Evolutionary conservation across 1,140 invertebrate species (phyloP).

Genomic region (Meloidogyne exigua): DNA sequence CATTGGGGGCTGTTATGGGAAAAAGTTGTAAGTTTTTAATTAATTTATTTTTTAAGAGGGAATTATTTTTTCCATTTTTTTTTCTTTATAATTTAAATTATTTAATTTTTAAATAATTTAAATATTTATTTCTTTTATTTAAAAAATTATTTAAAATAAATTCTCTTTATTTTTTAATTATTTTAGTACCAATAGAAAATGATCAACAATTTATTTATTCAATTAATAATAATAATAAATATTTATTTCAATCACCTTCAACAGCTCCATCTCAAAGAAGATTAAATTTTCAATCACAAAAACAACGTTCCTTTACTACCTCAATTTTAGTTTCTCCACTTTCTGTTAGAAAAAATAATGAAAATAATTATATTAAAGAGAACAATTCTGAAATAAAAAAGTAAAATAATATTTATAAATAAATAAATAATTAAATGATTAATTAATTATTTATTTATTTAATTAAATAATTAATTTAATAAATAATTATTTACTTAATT

Average conservation of each 20-base stretch:
- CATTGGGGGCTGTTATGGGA: background rate
- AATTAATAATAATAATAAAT: background rate
- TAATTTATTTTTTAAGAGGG: background rate
- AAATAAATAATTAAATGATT: too few species aligned
- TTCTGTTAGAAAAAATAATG: conserved; percentile 23
- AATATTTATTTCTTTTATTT: too few species aligned
- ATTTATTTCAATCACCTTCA: conserved; percentile 23
- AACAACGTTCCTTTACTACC: conserved; percentile 55
- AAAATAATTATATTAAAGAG: background rate
- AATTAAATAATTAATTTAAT: too few species aligned
- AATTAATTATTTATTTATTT: too few species aligned
- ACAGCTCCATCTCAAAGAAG: conserved; percentile 36
- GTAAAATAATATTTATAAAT: background rate
- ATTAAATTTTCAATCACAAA: conserved; percentile 27
- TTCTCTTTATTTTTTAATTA: too few species aligned
- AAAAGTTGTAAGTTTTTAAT: conserved; percentile 8
- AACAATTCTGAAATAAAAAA: background rate
- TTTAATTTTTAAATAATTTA: too few species aligned
- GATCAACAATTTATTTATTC: conserved; percentile 12
- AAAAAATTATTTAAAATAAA: too few species aligned
- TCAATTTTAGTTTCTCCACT: conserved; percentile 59
- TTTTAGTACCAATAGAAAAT: background rate
- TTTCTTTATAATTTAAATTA: background rate
- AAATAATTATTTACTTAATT: too few species aligned
- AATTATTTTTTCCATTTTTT: too few species aligned